Percentiles rank a stretch among this genome's conserved stretches.
These are phyloP conservation scores for Incurvaria masculella DNA, from an alignment of 2,888 invertebrate genomes.

Conservation along the genomic window DNA sequence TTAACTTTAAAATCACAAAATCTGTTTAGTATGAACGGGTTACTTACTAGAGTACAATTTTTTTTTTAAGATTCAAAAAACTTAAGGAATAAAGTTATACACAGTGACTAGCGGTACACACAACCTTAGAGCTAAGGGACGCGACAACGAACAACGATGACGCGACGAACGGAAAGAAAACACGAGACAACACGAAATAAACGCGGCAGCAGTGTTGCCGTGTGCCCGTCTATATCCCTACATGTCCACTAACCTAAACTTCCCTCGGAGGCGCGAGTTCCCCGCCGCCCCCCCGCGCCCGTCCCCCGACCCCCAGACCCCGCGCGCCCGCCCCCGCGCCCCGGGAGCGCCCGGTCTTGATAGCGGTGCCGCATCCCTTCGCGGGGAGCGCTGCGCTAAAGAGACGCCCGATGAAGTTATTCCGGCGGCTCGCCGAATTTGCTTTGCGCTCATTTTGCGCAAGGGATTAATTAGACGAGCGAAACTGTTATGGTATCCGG, in stretches of 20 bases:
- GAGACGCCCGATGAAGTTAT: conserved; percentile 3
- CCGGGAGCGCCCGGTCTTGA: conserved; percentile 46
- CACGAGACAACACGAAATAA: conserved; percentile 56
- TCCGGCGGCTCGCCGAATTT: conserved; percentile 7
- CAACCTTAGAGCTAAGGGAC: conserved; percentile 19
- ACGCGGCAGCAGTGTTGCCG: conserved; percentile 55
- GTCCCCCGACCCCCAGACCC: conserved; percentile 27
- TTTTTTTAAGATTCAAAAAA: too few relatives aligned
- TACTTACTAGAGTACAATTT: too few relatives aligned
- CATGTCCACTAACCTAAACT: conserved; percentile 59
- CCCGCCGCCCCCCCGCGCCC: too few relatives aligned
- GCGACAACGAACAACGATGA: conserved; percentile 49
- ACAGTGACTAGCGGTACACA: neutral
- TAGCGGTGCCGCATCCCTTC: conserved; percentile 24
- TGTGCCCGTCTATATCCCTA: conserved; percentile 57
- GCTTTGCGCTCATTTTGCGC: conserved; percentile 2
- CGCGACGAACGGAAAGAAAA: conserved; percentile 53
- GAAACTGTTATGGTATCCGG: neutral
- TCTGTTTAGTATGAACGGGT: too few relatives aligned
- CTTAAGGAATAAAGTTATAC: too few relatives aligned
- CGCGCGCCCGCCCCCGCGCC: conserved; percentile 7
- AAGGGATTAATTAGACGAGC: neutral
- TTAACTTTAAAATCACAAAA: too few relatives aligned
- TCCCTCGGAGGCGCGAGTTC: conserved; percentile 32
- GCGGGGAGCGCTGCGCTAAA: neutral